Evolutionary conservation across 2,888 invertebrate species (phyloP).

Genomic region (Drosophila pseudotakahashii): DNA sequence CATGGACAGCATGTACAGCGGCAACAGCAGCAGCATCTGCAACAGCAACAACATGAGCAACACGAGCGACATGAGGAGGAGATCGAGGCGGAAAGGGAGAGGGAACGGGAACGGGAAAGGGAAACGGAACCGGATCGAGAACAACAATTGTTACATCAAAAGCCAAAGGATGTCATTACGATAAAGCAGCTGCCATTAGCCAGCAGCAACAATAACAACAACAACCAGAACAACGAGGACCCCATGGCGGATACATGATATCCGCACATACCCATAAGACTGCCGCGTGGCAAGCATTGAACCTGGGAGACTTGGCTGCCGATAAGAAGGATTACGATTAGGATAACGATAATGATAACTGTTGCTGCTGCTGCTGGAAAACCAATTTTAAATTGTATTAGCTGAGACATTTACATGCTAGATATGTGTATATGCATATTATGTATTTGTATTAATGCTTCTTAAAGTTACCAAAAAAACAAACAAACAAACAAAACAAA

Average conservation of each 20-base stretch:
- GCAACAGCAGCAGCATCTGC: conserved; percentile 31
- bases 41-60: conserved; percentile 35
- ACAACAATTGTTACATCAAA: conserved; percentile 57
- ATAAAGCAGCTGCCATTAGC: conserved; percentile 73
- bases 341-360: conserved; percentile 12
- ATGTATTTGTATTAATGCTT: conserved; percentile 13
- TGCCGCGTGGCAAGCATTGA: conserved; percentile 72
- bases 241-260: conserved; percentile 72
- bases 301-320: conserved; percentile 16
- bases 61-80: conserved; percentile 11
- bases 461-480: conserved; percentile 36
- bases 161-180: conserved; percentile 79
- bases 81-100: conserved; percentile 36
- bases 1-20: conserved; percentile 36
- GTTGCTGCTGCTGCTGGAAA: conserved; percentile 28
- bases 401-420: conserved; percentile 26
- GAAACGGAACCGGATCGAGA: conserved; percentile 47
- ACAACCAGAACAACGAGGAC: conserved; percentile 35
- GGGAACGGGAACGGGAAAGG: conserved; percentile 41
- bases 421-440: conserved; percentile 17
- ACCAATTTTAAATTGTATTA: conserved; percentile 55
- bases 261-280: conserved; percentile 69
- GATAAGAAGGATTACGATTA: conserved; percentile 25
- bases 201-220: conserved; percentile 20
- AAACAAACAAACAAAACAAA: background rate